phyloP scores from a whole-genome alignment of 2,797 vertebrate species.

The Crax fasciolata region DNA sequence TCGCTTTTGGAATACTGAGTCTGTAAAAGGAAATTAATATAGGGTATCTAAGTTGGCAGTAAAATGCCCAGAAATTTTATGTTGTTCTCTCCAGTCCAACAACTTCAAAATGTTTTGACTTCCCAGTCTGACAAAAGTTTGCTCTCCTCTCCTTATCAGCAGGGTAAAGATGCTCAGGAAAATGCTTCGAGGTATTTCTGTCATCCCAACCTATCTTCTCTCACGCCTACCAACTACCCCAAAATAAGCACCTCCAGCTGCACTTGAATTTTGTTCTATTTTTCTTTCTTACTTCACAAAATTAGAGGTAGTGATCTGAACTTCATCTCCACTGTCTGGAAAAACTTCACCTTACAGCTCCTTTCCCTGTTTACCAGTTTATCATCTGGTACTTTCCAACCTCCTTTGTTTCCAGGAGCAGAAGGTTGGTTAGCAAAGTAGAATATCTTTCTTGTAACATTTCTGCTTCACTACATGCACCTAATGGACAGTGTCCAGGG shows the following conservation, averaged over 20 bases:
- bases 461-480: background rate
- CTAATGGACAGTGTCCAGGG: background rate
- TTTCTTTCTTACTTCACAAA: background rate
- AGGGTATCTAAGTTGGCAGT: background rate
- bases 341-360: background rate
- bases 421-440: background rate
- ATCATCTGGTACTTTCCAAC: background rate
- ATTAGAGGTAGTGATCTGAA: background rate
- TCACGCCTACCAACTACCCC: background rate
- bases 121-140: background rate
- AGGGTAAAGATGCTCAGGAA: background rate
- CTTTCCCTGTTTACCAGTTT: background rate
- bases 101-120: background rate
- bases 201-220: background rate
- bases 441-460: rapidly evolving
- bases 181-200: background rate
- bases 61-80: slow-evolving; percentile 17
- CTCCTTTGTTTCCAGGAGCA: background rate
- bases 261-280: background rate
- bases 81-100: background rate
- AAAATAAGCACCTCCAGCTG: background rate
- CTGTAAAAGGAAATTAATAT: slow-evolving; percentile 53
- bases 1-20: slow-evolving; percentile 52
- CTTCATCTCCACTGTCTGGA: background rate
- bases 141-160: background rate